These are phyloP conservation scores for Nanorana parkeri DNA, from an alignment of 2,113 vertebrate species.

Conservation along the genomic window DNA sequence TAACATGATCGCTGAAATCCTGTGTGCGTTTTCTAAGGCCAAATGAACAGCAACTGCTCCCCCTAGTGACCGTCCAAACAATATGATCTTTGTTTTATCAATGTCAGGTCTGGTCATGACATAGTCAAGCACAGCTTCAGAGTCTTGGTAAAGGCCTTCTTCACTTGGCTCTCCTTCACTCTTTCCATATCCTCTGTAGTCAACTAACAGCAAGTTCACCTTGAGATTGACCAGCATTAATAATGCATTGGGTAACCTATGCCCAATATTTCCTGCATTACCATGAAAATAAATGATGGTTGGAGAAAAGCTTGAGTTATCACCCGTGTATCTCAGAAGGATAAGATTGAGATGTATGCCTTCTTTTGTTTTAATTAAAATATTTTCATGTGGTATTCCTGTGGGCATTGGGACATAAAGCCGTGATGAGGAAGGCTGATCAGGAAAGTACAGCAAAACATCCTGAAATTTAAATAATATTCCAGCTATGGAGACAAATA, in stretches of 20 bases:
- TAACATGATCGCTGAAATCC: conserved; percentile 92
- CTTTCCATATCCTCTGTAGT: conserved; percentile 97
- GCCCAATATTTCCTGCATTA: conserved; percentile 96
- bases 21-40: conserved; percentile 92
- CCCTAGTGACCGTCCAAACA: conserved; percentile 96
- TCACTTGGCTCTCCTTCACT: conserved; percentile 96
- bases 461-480: conserved; percentile 98
- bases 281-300: conserved; percentile 98
- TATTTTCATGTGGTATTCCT: conserved; percentile 93
- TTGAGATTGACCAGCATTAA: conserved; percentile 98
- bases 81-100: conserved; percentile 96
- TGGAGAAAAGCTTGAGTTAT: conserved; percentile 81
- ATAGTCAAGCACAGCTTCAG: conserved; percentile 94
- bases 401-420: conserved; percentile 97
- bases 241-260: conserved; percentile 93
- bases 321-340: conserved; percentile 91
- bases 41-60: conserved; percentile 94
- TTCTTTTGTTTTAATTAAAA: conserved; percentile 95
- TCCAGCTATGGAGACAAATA: conserved; percentile 89
- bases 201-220: conserved; percentile 91
- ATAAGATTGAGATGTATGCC: conserved; percentile 95
- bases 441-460: conserved; percentile 95
- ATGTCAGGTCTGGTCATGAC: conserved; percentile 95
- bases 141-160: conserved; percentile 91
- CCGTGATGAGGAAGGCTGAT: conserved; percentile 95